These are phyloP conservation scores for Drosophila mercatorum DNA, from an alignment of 2,888 invertebrate genomes.

Conservation along the genomic window DNA sequence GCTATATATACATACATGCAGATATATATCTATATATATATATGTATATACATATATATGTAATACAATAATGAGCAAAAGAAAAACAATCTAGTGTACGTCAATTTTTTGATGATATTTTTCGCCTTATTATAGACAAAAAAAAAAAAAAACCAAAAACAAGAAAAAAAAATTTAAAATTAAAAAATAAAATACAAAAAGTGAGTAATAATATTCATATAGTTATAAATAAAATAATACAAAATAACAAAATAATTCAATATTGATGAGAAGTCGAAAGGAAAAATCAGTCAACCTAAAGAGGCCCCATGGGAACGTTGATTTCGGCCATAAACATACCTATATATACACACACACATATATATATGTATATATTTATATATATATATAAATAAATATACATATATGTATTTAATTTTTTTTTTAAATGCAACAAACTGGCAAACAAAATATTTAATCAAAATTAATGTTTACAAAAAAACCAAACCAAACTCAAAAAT, in stretches of 20 bases:
- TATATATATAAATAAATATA: neutral
- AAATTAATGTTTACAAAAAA: conserved; percentile 26
- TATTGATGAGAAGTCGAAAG: conserved; percentile 1
- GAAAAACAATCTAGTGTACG: conserved; percentile 83
- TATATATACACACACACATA: neutral
- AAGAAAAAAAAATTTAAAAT: conserved; percentile 5
- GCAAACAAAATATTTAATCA: conserved; percentile 23
- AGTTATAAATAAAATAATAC: conserved; percentile 15
- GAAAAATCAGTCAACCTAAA: neutral
- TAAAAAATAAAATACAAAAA: conserved; percentile 10
- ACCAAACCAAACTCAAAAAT: neutral
- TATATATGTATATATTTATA: neutral
- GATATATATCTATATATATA: conserved; percentile 33
- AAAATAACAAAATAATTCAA: neutral
- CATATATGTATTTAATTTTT: neutral
- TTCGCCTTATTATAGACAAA: conserved; percentile 82
- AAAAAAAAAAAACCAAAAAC: conserved; percentile 35
- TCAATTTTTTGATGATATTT: conserved; percentile 84
- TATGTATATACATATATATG: conserved; percentile 45
- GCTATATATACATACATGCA: conserved; percentile 31
- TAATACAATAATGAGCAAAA: conserved; percentile 70
- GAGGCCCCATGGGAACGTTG: conserved; percentile 1
- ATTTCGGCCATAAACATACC: neutral
- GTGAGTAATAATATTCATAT: conserved; percentile 24
- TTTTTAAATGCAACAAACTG: conserved; percentile 13